Conservation (phyloP, 1,140 invertebrate species). For the Steinernema khuongi region DNA sequence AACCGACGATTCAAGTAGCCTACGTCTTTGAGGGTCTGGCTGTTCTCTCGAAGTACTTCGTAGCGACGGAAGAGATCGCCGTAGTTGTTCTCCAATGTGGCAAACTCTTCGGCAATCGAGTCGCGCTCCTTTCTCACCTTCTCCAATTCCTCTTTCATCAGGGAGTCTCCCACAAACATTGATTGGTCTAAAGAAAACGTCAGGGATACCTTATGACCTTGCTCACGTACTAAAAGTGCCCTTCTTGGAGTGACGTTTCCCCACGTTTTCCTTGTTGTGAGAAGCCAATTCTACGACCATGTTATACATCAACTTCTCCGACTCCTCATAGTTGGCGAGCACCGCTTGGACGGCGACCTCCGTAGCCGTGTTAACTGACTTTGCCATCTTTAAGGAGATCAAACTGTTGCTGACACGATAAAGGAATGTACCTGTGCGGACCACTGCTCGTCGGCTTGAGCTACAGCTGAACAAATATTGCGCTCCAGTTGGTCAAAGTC, state of each 20-base stretch:
- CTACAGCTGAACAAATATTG: not conserved
- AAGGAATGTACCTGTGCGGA: not conserved
- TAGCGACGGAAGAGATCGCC: not conserved
- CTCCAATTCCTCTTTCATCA: not conserved
- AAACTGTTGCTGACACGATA: no score
- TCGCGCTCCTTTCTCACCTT: not conserved
- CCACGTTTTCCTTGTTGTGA: not conserved
- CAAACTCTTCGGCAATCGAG: not conserved
- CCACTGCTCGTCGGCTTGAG: not conserved
- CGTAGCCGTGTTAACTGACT: not conserved
- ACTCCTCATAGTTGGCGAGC: not conserved
- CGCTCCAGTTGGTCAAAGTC: not conserved
- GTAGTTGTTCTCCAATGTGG: not conserved
- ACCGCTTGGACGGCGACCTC: not conserved
- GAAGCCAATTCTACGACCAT: not conserved
- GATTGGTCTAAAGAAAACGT: not conserved
- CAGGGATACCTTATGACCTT: not conserved
- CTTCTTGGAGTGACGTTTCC: not conserved
- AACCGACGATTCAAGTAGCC: not conserved
- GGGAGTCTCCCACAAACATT: not conserved
- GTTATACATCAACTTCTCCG: not conserved
- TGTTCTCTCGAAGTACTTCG: not conserved
- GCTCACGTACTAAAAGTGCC: not conserved
- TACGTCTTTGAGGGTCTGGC: not conserved
- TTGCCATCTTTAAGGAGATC: no score